phyloP scores from a whole-genome alignment of 2,797 vertebrate species.

The Typhlichthys subterraneus region DNA sequence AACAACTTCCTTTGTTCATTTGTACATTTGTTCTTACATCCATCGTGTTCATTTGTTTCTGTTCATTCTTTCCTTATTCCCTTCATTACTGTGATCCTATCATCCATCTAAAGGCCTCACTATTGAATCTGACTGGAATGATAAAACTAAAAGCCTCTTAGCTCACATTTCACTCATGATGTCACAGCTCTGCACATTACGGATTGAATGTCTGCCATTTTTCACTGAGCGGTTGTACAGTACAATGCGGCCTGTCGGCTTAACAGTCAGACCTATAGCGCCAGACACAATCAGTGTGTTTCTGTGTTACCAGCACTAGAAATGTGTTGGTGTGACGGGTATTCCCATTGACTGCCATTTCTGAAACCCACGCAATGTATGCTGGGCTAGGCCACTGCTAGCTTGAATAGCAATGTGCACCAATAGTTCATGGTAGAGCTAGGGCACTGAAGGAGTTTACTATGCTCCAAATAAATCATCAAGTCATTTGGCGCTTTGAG shows the following conservation, averaged over 20 bases:
- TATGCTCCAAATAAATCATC: slow-evolving; percentile 15
- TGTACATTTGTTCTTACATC: background rate
- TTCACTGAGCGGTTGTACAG: no score
- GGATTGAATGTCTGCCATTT: no score
- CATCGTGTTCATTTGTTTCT: background rate
- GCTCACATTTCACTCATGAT: background rate
- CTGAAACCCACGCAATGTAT: no score
- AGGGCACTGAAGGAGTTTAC: slow-evolving; percentile 8
- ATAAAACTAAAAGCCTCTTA: slow-evolving; percentile 13
- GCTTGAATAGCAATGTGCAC: no score
- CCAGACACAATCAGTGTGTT: no score
- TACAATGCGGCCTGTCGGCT: no score
- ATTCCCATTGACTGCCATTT: no score
- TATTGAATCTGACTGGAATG: slow-evolving; percentile 16
- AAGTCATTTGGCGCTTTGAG: slow-evolving; percentile 17
- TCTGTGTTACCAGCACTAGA: no score
- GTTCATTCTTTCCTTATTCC: slow-evolving; percentile 18
- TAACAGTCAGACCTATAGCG: no score
- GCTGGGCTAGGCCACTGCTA: slow-evolving; percentile 5
- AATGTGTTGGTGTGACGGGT: no score
- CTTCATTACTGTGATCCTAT: background rate
- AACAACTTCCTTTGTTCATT: background rate
- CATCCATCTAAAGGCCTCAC: background rate
- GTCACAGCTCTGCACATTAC: no score
- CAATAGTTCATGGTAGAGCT: slow-evolving; percentile 31